Percentiles rank a stretch among this genome's conserved stretches.
phyloP scores from a whole-genome alignment of 2,888 invertebrate species.

The Teleogryllus oceanicus region DNA sequence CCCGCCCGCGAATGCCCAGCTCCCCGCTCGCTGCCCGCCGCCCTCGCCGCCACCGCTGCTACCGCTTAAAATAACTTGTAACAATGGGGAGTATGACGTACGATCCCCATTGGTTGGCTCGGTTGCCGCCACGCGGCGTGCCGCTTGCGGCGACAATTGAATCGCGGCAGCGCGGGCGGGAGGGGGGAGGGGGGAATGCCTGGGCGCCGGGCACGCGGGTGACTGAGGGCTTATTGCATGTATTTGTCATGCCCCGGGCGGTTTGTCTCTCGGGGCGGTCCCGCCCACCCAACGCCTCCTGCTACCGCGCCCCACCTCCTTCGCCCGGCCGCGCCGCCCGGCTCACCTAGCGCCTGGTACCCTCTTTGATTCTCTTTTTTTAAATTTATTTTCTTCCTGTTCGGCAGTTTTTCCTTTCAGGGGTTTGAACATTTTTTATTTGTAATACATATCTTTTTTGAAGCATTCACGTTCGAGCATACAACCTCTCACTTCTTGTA shows the following conservation, averaged over 20 bases:
- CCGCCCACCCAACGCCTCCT: neutral
- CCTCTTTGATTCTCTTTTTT: no score
- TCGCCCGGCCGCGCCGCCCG: neutral
- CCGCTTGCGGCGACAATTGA: constrained; percentile 4
- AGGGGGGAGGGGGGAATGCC: constrained; percentile 5
- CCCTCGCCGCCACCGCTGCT: neutral
- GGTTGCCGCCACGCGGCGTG: constrained; percentile 3
- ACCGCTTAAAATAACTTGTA: constrained; percentile 3
- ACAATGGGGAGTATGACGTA: constrained; percentile 18
- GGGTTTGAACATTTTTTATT: no score
- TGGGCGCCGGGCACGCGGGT: neutral
- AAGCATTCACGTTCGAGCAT: no score
- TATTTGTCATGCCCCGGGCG: constrained; percentile 4
- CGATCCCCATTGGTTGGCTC: neutral
- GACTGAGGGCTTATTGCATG: constrained; percentile 18
- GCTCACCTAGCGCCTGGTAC: neutral
- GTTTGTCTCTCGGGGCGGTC: neutral
- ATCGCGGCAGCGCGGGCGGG: neutral
- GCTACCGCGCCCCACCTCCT: neutral
- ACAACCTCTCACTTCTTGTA: no score
- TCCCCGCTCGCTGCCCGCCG: neutral
- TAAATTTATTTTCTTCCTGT: no score
- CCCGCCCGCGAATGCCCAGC: neutral
- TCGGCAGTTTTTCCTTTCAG: no score
- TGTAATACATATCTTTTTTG: no score